Conservation (phyloP, 2,113 vertebrate genomes). For the Pluvianellus socialis region DNA sequence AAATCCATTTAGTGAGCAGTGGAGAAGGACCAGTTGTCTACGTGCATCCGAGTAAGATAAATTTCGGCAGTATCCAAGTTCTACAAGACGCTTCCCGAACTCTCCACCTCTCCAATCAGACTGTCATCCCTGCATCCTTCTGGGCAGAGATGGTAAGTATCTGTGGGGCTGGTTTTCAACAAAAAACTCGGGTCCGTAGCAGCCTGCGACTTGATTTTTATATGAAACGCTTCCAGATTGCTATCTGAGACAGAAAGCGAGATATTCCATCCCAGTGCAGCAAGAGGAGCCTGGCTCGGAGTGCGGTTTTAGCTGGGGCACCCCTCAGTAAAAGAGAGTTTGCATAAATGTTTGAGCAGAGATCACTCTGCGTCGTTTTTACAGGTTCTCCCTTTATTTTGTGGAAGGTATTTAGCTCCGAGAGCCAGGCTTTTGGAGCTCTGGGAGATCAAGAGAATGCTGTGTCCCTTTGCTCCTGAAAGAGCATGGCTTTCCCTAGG, state of each 20-base stretch:
- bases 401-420: not conserved
- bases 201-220: not conserved
- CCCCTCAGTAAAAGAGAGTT: not conserved
- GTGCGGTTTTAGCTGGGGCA: not conserved
- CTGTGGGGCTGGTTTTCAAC: not conserved
- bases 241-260: not conserved
- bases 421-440: not conserved
- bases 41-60: conserved; percentile 57
- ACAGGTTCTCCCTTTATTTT: not conserved
- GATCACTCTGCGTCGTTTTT: not conserved
- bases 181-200: not conserved
- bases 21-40: conserved; percentile 82
- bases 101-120: conserved; percentile 80
- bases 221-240: not conserved
- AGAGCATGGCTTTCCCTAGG: not conserved
- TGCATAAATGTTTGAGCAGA: not conserved
- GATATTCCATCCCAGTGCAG: not conserved
- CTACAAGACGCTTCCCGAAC: conserved; percentile 71
- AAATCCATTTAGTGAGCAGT: conserved; percentile 63
- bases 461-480: not conserved
- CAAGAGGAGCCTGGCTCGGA: not conserved
- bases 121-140: conserved; percentile 79
- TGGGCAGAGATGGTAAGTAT: conserved; percentile 77
- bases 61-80: conserved; percentile 82
- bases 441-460: not conserved